Base-by-base conservation (phyloP, 2,797 vertebrate genomes). In the Gambelia wislizenii region DNA sequence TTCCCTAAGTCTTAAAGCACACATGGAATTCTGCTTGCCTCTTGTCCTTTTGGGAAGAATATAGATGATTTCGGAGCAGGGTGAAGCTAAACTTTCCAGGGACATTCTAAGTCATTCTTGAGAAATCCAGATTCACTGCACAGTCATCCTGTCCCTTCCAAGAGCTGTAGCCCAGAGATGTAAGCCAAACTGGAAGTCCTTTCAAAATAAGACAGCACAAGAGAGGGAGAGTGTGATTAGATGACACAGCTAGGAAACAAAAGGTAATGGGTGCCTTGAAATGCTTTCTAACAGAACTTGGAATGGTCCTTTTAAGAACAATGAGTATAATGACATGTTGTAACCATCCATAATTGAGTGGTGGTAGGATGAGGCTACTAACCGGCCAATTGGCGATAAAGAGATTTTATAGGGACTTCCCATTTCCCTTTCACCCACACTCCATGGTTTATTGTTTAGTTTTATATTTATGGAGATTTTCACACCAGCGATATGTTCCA, bases 151-250 rank as follows among this genome's bases (percentile, higher is more conserved):
- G 39, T 83, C 0, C 0, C 39, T 84, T 70, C 79, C 70, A 83
- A 80, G 80, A 87, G 79, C 69, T 83, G 85, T 82, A 80, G 52
- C 89, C 86, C 52, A 89, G 82, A 92, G 88, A 75, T 39, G 1
- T n/a, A 86, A 54, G 61, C 80, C 87, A 80, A 89, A 93, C 54
- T 25, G 42, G 59, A 92, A 90, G 72, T 89, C 49, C 54, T 80
- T 84, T 54, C 59, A 80, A 78, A 70, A 30, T 30, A 49, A n/a
- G 33, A 81, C n/a, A 42, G 36, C 20, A 81, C 27, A 72, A 27
- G 10, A 42, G 7, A 42, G 44, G 27, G 1, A 27, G 13, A 39
- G 14, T 13, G 4, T 72, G 33, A 56, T 33, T n/a, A 27, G 14
- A 39, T 78, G n/a, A 56, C 18, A 27, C 16, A 70, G 10, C 56